Conservation (phyloP, 2,888 invertebrate species). For the Leptinotarsa tumamoca region DNA sequence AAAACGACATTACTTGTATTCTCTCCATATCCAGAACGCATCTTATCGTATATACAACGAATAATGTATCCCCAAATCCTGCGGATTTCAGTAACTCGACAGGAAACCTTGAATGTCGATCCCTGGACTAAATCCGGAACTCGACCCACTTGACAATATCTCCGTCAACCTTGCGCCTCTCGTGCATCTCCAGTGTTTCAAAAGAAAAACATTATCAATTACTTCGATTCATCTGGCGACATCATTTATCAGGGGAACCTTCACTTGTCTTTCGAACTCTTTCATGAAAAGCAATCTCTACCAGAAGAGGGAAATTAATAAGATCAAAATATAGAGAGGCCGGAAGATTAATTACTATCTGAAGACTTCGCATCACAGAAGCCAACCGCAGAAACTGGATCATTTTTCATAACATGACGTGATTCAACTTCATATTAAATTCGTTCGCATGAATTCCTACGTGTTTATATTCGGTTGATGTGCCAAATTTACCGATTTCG, state of each 20-base stretch:
- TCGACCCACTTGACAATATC: constrained; percentile 6
- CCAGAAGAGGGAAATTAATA: constrained; percentile 17
- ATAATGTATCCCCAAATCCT: no score
- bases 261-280: constrained; percentile 11
- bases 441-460: constrained; percentile 10
- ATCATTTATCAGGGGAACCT: constrained; percentile 11
- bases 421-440: constrained; percentile 16
- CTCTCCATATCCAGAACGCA: no score
- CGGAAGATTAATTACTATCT: constrained; percentile 23
- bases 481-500: background rate
- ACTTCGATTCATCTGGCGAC: constrained; percentile 15
- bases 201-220: constrained; percentile 16
- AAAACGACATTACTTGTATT: no score
- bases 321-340: constrained; percentile 21
- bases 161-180: constrained; percentile 11
- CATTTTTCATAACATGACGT: constrained; percentile 23
- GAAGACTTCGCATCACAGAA: constrained; percentile 16
- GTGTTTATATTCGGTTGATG: constrained; percentile 10
- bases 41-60: no score
- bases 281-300: constrained; percentile 10
- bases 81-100: background rate
- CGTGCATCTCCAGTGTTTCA: constrained; percentile 17
- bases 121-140: background rate
- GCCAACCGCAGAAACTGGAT: constrained; percentile 16
- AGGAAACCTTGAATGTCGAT: background rate